A percentile compares a stretch with the other conserved stretches of the same genome.
Evolutionary conservation across 2,888 invertebrate genomes (phyloP).

Genomic region (Phengaris alcon): DNA sequence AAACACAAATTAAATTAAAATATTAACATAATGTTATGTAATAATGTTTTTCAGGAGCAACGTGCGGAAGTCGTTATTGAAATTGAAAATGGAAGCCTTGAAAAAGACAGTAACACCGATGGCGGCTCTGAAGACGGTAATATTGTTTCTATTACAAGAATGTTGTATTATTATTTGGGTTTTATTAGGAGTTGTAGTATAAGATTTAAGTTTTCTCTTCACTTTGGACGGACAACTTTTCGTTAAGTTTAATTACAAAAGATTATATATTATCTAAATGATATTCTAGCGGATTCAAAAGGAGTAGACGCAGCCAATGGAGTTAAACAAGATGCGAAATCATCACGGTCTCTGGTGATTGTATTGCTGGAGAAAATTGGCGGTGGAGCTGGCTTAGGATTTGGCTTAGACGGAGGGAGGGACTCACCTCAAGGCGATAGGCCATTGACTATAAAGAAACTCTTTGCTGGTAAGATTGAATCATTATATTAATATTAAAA

Average conservation of each 20-base stretch:
- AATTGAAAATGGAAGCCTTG: constrained; percentile 78
- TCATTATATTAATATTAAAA: constrained; percentile 2
- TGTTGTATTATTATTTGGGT: background rate
- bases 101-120: constrained; percentile 51
- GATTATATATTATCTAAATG: background rate
- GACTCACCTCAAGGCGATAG: constrained; percentile 94
- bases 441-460: constrained; percentile 93
- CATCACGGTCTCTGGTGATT: constrained; percentile 57
- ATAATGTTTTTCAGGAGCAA: constrained; percentile 79
- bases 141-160: constrained; percentile 1
- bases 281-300: constrained; percentile 67
- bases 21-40: background rate
- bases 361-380: constrained; percentile 78
- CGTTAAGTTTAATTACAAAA: too few species aligned
- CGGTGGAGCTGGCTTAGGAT: constrained; percentile 92
- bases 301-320: constrained; percentile 48
- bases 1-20: background rate
- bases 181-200: background rate
- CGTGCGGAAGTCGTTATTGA: constrained; percentile 89
- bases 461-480: constrained; percentile 88
- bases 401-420: constrained; percentile 95
- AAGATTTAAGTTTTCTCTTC: too few species aligned
- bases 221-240: too few species aligned
- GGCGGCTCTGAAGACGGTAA: constrained; percentile 73
- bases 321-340: constrained; percentile 41